phyloP scores from a whole-genome alignment of 2,888 invertebrate species.

The Sepiola atlantica region DNA sequence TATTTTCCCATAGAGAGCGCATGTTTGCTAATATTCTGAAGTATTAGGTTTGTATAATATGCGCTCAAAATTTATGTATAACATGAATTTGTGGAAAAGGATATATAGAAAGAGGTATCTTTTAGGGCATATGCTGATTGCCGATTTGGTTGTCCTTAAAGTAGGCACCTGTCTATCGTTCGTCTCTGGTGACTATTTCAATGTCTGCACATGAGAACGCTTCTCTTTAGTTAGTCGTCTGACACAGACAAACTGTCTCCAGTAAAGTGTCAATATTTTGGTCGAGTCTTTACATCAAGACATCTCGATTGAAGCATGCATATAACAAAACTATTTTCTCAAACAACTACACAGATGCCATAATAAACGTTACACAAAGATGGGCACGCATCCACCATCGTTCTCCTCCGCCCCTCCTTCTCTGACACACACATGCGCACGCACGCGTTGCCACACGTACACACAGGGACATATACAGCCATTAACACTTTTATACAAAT shows the following conservation, averaged over 20 bases:
- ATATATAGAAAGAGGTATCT: background rate
- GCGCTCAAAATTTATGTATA: too few relatives aligned
- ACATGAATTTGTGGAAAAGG: too few relatives aligned
- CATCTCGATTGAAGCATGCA: background rate
- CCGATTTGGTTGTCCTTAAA: background rate
- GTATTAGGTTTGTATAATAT: too few relatives aligned
- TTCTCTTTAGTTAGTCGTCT: background rate
- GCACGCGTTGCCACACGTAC: background rate
- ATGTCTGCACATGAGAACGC: background rate
- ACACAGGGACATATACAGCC: background rate
- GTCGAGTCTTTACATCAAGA: background rate
- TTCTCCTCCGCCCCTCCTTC: too few relatives aligned
- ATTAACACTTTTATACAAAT: too few relatives aligned
- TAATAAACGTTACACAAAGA: background rate
- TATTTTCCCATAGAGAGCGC: too few relatives aligned
- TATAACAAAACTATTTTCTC: background rate
- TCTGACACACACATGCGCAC: background rate
- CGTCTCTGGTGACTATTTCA: background rate
- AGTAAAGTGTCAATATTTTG: slow-evolving; percentile 13
- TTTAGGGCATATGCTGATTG: background rate
- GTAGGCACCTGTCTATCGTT: background rate
- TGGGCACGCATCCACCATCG: too few relatives aligned
- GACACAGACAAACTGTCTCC: slow-evolving; percentile 19
- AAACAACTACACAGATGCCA: background rate
- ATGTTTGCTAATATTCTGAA: too few relatives aligned